Evolutionary conservation across 2,113 vertebrate genomes (phyloP).

Genomic region (Xenopus borealis): DNA sequence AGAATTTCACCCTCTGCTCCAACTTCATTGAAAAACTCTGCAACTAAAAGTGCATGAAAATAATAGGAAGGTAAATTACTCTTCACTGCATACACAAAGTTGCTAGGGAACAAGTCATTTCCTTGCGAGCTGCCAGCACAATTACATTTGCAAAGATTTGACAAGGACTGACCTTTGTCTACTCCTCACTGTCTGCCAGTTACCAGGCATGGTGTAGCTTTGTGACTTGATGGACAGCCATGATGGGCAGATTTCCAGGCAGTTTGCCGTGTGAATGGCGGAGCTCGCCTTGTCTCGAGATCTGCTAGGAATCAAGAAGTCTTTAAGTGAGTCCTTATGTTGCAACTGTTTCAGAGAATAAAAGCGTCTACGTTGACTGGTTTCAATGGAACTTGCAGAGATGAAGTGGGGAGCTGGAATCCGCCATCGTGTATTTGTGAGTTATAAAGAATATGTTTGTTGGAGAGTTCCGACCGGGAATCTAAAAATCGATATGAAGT

Average conservation of each 20-base stretch:
- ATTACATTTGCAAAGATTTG: slow-evolving; percentile 61
- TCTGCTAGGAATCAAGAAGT: slow-evolving; percentile 44
- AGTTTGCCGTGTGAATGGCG: slow-evolving; percentile 50
- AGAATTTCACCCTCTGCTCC: slow-evolving; percentile 11
- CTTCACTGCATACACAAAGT: slow-evolving; percentile 62
- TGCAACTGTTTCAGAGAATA: slow-evolving; percentile 15
- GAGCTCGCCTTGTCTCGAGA: slow-evolving; percentile 49
- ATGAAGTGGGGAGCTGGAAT: background rate
- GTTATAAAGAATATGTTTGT: background rate
- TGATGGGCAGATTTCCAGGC: slow-evolving; percentile 67
- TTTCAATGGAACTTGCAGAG: slow-evolving; percentile 42
- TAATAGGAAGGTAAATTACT: slow-evolving; percentile 53
- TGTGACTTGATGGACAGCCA: slow-evolving; percentile 54
- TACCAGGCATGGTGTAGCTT: slow-evolving; percentile 53
- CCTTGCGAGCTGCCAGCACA: slow-evolving; percentile 54
- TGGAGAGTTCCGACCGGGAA: background rate
- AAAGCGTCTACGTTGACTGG: background rate
- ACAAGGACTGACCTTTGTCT: slow-evolving; percentile 70
- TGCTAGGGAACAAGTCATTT: slow-evolving; percentile 67
- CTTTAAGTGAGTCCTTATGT: slow-evolving; percentile 18
- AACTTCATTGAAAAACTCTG: slow-evolving; percentile 36
- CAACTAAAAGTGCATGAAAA: slow-evolving; percentile 35
- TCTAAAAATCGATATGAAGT: background rate
- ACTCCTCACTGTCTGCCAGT: slow-evolving; percentile 64
- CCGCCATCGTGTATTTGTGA: background rate